Percentiles rank a stretch among this genome's conserved stretches.
These are phyloP conservation scores for Saturnia pavonia DNA, from an alignment of 2,888 invertebrate species.

Conservation along the genomic window DNA sequence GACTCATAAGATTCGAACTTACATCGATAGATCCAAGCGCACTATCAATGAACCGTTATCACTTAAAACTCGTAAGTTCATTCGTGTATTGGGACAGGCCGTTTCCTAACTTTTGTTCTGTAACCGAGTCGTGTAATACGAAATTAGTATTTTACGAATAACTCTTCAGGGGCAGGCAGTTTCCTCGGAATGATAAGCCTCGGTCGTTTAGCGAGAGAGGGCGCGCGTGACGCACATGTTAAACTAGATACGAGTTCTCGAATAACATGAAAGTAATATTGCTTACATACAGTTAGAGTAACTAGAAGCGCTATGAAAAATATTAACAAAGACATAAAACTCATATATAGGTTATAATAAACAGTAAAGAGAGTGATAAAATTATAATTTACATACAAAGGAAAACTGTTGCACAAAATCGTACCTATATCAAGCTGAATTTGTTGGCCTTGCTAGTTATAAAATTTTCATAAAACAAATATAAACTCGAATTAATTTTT, in stretches of 20 bases:
- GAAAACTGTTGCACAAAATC: no score
- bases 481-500: no score
- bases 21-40: not conserved
- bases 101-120: not conserved
- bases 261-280: constrained; percentile 29
- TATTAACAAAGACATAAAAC: not conserved
- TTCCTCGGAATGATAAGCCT: constrained; percentile 37
- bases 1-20: no score
- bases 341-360: no score
- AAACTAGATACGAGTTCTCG: constrained; percentile 34
- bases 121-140: not conserved
- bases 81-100: not conserved
- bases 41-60: not conserved
- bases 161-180: constrained; percentile 20
- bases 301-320: not conserved
- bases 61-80: not conserved
- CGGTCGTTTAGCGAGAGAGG: constrained; percentile 43
- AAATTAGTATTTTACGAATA: constrained; percentile 24
- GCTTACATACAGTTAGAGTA: not conserved
- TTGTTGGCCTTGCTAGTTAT: no score
- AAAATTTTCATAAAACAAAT: no score
- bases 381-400: no score
- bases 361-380: no score
- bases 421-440: no score
- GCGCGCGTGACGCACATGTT: constrained; percentile 43